Conservation (phyloP, 2,113 vertebrate genomes). For the Agapornis roseicollis region DNA sequence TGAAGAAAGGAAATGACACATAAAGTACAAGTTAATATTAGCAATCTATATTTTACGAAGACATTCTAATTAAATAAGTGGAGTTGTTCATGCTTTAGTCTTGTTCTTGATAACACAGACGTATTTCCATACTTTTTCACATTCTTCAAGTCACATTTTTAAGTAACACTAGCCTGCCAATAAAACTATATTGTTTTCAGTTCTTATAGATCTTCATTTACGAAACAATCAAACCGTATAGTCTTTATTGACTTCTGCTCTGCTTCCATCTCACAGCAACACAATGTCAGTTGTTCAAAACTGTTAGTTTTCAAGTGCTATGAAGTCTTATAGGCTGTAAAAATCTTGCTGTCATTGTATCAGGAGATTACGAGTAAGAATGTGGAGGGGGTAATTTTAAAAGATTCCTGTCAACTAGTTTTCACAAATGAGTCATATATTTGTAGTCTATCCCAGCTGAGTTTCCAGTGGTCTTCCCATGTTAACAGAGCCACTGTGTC, state of each 20-base stretch:
- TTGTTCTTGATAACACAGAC: background rate
- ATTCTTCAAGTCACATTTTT: background rate
- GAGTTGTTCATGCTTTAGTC: background rate
- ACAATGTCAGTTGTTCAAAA: background rate
- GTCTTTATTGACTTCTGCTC: background rate
- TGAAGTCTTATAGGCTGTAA: background rate
- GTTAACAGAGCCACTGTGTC: background rate
- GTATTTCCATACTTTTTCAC: background rate
- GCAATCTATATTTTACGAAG: background rate
- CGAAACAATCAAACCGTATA: background rate
- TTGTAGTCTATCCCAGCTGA: background rate
- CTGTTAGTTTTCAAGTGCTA: background rate
- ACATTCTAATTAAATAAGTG: background rate
- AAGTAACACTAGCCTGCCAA: background rate
- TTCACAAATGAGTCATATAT: background rate
- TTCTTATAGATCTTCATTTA: background rate
- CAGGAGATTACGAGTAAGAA: accelerated
- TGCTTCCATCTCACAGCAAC: background rate
- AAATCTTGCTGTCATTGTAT: background rate
- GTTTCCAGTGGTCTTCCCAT: background rate
- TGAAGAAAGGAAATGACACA: background rate
- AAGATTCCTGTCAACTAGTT: background rate
- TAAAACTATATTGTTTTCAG: background rate
- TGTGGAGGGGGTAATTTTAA: background rate
- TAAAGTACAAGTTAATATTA: background rate